A percentile compares a stretch with the other conserved stretches of the same genome.
Conservation (phyloP, 2,797 vertebrate species). For the Potorous gilbertii region DNA sequence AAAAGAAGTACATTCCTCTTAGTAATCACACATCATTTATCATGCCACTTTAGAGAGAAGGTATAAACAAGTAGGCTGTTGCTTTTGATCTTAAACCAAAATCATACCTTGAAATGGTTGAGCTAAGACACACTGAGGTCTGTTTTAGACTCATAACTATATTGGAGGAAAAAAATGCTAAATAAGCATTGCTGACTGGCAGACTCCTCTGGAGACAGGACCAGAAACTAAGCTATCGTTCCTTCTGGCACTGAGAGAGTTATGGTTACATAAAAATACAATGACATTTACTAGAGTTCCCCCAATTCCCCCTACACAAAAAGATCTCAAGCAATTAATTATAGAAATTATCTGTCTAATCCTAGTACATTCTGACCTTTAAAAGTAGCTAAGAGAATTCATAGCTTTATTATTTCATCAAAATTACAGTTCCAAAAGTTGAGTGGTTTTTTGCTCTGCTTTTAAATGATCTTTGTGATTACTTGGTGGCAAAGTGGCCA, state of each 20-base stretch:
- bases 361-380: conserved; percentile 49
- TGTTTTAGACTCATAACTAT: conserved; percentile 20
- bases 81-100: conserved; percentile 46
- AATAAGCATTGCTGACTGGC: conserved; percentile 17
- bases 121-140: conserved; percentile 27
- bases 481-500: background rate
- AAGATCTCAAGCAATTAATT: background rate
- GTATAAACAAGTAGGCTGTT: conserved; percentile 40
- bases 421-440: conserved; percentile 21
- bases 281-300: background rate
- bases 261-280: background rate
- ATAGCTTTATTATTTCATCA: conserved; percentile 18
- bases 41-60: conserved; percentile 59
- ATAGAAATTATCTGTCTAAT: conserved; percentile 25
- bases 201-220: conserved; percentile 15
- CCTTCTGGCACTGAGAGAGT: conserved; percentile 27
- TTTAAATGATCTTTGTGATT: background rate
- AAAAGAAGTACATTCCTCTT: conserved; percentile 40
- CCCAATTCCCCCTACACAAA: background rate
- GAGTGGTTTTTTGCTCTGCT: conserved; percentile 13
- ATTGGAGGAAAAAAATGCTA: conserved; percentile 48
- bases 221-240: conserved; percentile 43
- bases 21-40: conserved; percentile 57
- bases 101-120: conserved; percentile 20
- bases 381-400: conserved; percentile 39